These are phyloP conservation scores for Poecile montanus DNA, from an alignment of 2,797 vertebrate genomes.

Conservation along the genomic window DNA sequence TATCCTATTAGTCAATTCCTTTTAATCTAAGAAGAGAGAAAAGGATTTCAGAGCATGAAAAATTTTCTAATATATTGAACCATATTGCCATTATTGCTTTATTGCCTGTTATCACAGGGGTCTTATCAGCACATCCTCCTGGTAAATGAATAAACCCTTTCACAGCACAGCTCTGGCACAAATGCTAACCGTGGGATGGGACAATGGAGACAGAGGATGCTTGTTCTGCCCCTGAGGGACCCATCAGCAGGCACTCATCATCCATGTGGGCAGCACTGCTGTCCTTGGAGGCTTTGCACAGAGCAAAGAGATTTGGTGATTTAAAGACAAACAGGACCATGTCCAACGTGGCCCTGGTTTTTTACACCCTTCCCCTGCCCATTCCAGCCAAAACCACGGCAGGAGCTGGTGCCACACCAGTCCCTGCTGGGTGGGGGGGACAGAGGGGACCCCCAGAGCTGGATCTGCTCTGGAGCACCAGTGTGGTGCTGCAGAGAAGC, in stretches of 20 bases:
- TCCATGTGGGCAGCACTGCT: neutral
- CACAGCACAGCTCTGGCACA: neutral
- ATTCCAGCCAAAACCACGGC: neutral
- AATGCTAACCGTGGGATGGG: neutral
- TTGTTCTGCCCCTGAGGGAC: neutral
- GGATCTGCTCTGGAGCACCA: neutral
- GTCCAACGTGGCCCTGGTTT: too few species aligned
- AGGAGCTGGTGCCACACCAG: neutral
- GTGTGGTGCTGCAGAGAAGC: neutral
- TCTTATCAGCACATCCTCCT: constrained; percentile 30
- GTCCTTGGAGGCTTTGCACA: neutral
- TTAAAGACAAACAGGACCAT: neutral
- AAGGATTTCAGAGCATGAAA: neutral
- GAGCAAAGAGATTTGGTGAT: neutral
- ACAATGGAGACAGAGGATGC: neutral
- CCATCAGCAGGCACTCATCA: neutral
- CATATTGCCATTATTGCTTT: constrained; percentile 19
- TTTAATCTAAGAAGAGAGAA: neutral
- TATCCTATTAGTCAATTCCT: neutral
- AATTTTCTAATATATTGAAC: constrained; percentile 26
- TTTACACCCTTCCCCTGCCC: neutral
- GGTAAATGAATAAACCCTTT: constrained; percentile 29
- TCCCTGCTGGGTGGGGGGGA: neutral
- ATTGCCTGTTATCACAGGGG: neutral
- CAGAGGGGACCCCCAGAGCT: neutral